Evolutionary conservation across 2,113 vertebrate species (phyloP), one percentile per base, ranked within the genome.

Genomic region (Psittacara wagleri): DNA sequence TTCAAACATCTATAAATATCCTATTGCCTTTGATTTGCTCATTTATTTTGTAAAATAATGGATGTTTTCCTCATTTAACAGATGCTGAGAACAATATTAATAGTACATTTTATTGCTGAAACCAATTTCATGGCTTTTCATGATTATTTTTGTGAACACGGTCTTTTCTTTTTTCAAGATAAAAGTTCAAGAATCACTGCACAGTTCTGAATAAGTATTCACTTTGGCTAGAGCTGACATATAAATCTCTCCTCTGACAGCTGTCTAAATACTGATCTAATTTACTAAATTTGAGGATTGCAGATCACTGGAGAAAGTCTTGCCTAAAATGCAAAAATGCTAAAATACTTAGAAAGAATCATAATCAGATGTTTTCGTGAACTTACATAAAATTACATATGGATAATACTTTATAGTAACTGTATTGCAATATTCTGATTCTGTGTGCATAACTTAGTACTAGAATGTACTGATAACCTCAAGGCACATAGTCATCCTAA

Each of bases 1-100:
- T 88, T 90, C 77, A 68, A 89, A 77, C 9, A 46, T 89, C 44
- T 95, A 67, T 83, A 83, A 96, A 54, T 93, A 87, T 70, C 83
- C 39, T 86, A 54, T 75, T 88, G n/a, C 31, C 41, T 97, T 78
- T 80, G 12, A 75, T 90, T 73, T 89, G 15, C 6, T 94, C 35
- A 31, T 49, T 77, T 48, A 39, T 41, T 63, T 61, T 49, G 10
- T 28, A 37, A 72, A 93, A 54, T 1, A 83, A 80, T 18, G 15
- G 7, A 31, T 33, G 5, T 37, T 92, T 96, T 94, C 33, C 41
- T 91, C 14, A 61, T 83, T 44, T 15, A 85, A 20, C 13, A 85
- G 52, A 73, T 54, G n/a, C 16, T 82, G 35, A 96, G 23, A 22
- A 80, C 25, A 64, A 41, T 11, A 90, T 28, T 70, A 94, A 84